Percentiles rank a stretch among this genome's conserved stretches.
Conservation (phyloP, 2,797 vertebrate species). For the Mallotus villosus region DNA sequence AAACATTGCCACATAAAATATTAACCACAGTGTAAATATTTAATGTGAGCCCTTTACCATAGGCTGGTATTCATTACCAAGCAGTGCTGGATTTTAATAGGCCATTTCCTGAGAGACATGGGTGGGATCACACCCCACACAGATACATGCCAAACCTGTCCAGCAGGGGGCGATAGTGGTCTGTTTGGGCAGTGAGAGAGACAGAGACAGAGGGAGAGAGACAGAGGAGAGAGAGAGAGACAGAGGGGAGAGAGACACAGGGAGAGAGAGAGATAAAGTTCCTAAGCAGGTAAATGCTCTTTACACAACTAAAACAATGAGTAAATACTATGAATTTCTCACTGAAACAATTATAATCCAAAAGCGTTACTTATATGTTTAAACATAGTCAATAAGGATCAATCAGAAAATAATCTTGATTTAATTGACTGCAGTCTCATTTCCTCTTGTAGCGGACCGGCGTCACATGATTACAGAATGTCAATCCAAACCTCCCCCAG, state of each 20-base stretch:
- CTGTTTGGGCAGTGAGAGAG: slow-evolving; percentile 7
- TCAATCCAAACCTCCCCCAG: not conserved
- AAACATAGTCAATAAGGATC: not conserved
- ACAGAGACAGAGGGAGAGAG: slow-evolving; percentile 1
- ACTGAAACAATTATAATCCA: not conserved
- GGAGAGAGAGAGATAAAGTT: not conserved
- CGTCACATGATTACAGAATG: not conserved
- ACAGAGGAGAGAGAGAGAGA: not conserved
- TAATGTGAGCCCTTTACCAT: slow-evolving; percentile 76
- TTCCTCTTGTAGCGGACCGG: too few species aligned
- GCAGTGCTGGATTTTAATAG: slow-evolving; percentile 67
- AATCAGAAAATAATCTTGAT: too few species aligned
- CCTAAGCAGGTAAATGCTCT: too few species aligned
- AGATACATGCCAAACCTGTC: not conserved
- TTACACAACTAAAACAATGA: too few species aligned
- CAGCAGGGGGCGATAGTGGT: slow-evolving; percentile 60
- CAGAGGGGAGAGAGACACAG: not conserved
- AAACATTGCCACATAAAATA: slow-evolving; percentile 79
- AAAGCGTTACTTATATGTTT: not conserved
- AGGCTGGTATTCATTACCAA: slow-evolving; percentile 68
- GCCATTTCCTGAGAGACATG: slow-evolving; percentile 50
- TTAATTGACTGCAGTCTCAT: too few species aligned
- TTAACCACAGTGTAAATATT: slow-evolving; percentile 76
- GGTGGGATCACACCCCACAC: slow-evolving; percentile 15
- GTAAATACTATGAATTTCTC: not conserved